A percentile compares a stretch with the other conserved stretches of the same genome.
Evolutionary conservation across 2,113 vertebrate genomes (phyloP).

Genomic region (Potamarius usumacintae): DNA sequence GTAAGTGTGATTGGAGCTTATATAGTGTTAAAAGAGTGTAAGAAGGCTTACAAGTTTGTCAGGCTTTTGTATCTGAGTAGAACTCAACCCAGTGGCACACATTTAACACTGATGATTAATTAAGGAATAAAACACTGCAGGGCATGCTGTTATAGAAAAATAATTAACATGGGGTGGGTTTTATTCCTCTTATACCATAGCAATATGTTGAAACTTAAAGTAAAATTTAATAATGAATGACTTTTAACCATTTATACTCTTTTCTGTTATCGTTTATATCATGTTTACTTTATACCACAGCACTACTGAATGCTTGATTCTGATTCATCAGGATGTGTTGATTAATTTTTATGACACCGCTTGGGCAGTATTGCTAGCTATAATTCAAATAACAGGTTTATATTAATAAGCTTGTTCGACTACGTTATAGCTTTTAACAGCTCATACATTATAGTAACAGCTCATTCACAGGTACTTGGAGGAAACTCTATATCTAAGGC

Average conservation of each 20-base stretch:
- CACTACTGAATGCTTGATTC: background rate
- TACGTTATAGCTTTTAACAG: background rate
- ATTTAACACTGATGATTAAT: constrained; percentile 15
- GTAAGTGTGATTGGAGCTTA: constrained; percentile 61
- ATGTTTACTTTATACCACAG: background rate
- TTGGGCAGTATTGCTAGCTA: background rate
- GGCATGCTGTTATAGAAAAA: background rate
- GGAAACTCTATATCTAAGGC: background rate
- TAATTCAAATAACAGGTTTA: background rate
- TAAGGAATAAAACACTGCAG: background rate
- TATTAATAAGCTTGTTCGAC: background rate
- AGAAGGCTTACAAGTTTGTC: constrained; percentile 41
- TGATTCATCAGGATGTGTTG: background rate
- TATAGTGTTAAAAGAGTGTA: constrained; percentile 51
- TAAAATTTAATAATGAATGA: background rate
- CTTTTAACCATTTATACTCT: background rate
- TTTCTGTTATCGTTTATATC: background rate
- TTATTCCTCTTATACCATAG: background rate
- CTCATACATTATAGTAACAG: background rate
- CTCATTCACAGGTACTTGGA: background rate
- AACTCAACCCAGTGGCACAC: constrained; percentile 39
- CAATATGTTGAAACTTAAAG: background rate
- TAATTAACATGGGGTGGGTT: background rate
- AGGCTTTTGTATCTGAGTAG: constrained; percentile 16
- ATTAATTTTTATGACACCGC: background rate